Percentiles rank a stretch among this genome's conserved stretches.
Evolutionary conservation across 2,113 vertebrate species (phyloP).

Genomic region (Psilopogon haemacephalus): DNA sequence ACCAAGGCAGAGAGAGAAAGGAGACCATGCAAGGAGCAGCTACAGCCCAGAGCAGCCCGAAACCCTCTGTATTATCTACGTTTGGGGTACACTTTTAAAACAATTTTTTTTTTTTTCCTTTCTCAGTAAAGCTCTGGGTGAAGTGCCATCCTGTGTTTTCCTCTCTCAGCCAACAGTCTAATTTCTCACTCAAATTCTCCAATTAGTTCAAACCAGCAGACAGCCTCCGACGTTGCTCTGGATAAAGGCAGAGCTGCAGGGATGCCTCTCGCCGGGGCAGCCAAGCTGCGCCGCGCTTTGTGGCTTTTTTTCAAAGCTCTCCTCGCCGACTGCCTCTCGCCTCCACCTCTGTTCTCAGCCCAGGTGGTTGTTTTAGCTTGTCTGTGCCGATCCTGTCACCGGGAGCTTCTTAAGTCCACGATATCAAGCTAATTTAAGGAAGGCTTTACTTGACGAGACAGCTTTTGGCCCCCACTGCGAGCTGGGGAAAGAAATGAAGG

Average conservation of each 20-base stretch:
- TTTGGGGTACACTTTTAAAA: too few species aligned
- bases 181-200: too few species aligned
- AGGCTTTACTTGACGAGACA: slow-evolving; percentile 20
- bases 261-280: not conserved
- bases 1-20: too few species aligned
- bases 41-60: too few species aligned
- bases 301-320: not conserved
- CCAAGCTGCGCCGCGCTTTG: not conserved
- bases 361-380: slow-evolving; percentile 33
- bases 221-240: not conserved
- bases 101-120: too few species aligned
- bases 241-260: not conserved
- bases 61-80: too few species aligned
- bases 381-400: slow-evolving; percentile 17
- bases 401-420: slow-evolving; percentile 23
- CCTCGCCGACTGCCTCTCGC: not conserved
- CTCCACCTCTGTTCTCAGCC: not conserved
- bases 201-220: too few species aligned
- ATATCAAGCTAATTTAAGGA: slow-evolving; percentile 35
- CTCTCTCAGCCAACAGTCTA: too few species aligned
- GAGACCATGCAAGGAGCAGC: too few species aligned
- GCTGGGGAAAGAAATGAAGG: not conserved
- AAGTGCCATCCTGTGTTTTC: too few species aligned
- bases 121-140: too few species aligned
- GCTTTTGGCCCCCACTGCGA: not conserved